These are phyloP conservation scores for Ceratina calcarata DNA, from an alignment of 1,140 invertebrate genomes.

Conservation along the genomic window DNA sequence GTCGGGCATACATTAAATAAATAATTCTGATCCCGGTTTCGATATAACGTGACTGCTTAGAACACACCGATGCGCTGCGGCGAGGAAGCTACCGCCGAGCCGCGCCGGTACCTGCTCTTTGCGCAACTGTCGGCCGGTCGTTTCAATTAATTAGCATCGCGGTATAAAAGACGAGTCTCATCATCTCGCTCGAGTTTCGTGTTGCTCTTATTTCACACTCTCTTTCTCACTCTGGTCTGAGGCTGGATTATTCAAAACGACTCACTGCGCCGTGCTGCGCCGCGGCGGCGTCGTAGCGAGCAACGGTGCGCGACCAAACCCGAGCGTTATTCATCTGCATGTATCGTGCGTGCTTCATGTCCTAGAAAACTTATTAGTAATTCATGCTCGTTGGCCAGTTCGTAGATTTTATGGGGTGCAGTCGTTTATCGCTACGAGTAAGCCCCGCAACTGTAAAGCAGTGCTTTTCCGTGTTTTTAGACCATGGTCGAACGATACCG, in stretches of 20 bases:
- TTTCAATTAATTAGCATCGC: constrained; percentile 68
- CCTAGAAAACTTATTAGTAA: constrained; percentile 63
- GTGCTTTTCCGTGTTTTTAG: constrained; percentile 13
- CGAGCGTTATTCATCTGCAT: constrained; percentile 52
- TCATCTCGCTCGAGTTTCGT: constrained; percentile 45
- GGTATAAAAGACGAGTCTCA: constrained; percentile 63
- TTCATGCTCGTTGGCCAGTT: constrained; percentile 41
- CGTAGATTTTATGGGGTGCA: constrained; percentile 51
- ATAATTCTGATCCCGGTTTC: constrained; percentile 54
- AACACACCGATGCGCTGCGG: constrained; percentile 42
- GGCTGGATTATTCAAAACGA: constrained; percentile 63
- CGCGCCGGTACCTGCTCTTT: constrained; percentile 50
- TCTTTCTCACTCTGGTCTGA: constrained; percentile 15
- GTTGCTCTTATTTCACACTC: constrained; percentile 12
- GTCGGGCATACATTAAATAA: constrained; percentile 61
- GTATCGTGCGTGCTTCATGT: constrained; percentile 55
- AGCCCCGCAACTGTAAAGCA: not conserved
- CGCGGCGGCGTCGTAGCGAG: not conserved
- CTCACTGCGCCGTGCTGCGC: constrained; percentile 20
- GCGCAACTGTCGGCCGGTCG: constrained; percentile 65
- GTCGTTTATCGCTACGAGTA: constrained; percentile 31
- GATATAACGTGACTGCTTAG: constrained; percentile 56
- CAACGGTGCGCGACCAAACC: constrained; percentile 23
- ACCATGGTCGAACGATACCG: not conserved
- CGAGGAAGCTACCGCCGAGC: constrained; percentile 50